Percentiles rank a stretch among this genome's conserved stretches.
phyloP scores from a whole-genome alignment of 2,888 invertebrate genomes.

The Formica aserva region DNA sequence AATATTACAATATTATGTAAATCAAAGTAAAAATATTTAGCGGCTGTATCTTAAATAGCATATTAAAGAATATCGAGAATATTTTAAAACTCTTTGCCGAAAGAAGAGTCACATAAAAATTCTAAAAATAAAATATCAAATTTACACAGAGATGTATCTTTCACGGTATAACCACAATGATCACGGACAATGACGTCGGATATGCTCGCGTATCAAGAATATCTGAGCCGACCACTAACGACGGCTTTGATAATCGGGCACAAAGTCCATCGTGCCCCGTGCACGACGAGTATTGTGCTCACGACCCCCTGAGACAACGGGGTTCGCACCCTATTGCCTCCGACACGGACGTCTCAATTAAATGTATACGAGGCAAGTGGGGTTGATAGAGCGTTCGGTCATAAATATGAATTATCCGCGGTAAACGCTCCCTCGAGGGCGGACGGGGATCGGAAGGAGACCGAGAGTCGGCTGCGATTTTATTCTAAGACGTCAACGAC shows the following conservation, averaged over 20 bases:
- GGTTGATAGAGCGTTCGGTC: slow-evolving; percentile 84
- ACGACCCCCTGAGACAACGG: slow-evolving; percentile 73
- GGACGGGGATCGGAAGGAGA: slow-evolving; percentile 54
- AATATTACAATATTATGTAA: neutral
- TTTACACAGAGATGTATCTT: neutral
- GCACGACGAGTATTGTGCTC: slow-evolving; percentile 64
- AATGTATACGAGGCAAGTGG: slow-evolving; percentile 84
- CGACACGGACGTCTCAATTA: slow-evolving; percentile 85
- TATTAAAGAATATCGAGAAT: neutral
- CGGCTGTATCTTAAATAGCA: neutral
- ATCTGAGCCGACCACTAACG: slow-evolving; percentile 69
- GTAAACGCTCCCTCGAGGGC: slow-evolving; percentile 84
- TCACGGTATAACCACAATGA: slow-evolving; percentile 34
- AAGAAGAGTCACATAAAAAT: neutral
- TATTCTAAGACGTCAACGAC: slow-evolving; percentile 49
- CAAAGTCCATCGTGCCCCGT: slow-evolving; percentile 60
- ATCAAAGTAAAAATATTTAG: neutral
- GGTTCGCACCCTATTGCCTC: slow-evolving; percentile 84
- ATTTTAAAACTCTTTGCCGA: neutral
- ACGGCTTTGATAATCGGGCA: slow-evolving; percentile 61
- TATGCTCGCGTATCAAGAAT: slow-evolving; percentile 52
- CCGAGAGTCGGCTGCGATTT: slow-evolving; percentile 53
- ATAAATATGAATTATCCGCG: slow-evolving; percentile 86
- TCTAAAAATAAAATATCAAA: neutral
- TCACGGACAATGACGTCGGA: slow-evolving; percentile 58